A percentile compares a stretch with the other conserved stretches of the same genome.
phyloP scores from a whole-genome alignment of 2,113 vertebrate genomes.

The Campylomormyrus numenius region DNA sequence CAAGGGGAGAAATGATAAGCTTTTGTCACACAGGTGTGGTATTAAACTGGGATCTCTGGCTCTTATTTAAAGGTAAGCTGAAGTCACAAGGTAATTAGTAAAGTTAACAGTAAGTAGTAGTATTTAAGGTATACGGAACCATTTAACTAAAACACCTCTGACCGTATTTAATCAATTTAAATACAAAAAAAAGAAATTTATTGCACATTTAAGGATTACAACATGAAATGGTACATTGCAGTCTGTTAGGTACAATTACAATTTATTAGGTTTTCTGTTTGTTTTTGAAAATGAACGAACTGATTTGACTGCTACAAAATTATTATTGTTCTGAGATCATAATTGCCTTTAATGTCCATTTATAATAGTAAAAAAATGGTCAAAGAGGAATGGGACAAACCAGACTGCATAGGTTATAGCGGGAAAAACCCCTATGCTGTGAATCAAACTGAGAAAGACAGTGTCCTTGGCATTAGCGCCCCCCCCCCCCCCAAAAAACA shows the following conservation, averaged over 20 bases:
- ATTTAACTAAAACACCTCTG: conserved; percentile 2
- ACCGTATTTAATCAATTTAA: neutral
- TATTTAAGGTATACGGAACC: neutral
- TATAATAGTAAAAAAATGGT: conserved; percentile 42
- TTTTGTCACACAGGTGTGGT: neutral
- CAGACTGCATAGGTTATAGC: conserved; percentile 47
- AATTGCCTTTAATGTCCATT: conserved; percentile 24
- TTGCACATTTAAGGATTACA: conserved; percentile 43
- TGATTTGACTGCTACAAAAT: conserved; percentile 27
- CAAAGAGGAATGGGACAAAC: conserved; percentile 37
- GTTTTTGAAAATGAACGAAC: conserved; percentile 21
- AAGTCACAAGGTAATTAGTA: neutral
- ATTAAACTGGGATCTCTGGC: neutral
- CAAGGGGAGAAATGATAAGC: neutral
- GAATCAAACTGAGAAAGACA: conserved; percentile 28
- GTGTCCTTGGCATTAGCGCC: conserved; percentile 18
- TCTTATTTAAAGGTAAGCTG: neutral
- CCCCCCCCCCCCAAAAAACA: neutral
- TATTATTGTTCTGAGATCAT: conserved; percentile 30
- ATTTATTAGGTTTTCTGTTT: conserved; percentile 15
- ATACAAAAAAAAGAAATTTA: conserved; percentile 33
- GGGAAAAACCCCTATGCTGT: conserved; percentile 10
- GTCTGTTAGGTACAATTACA: conserved; percentile 27
- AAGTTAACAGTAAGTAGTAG: neutral
- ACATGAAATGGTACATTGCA: conserved; percentile 23